Percentiles rank a stretch among this genome's conserved stretches.
These are phyloP conservation scores for Chlorodrepanis virens DNA, from an alignment of 2,113 vertebrate genomes.

Conservation along the genomic window DNA sequence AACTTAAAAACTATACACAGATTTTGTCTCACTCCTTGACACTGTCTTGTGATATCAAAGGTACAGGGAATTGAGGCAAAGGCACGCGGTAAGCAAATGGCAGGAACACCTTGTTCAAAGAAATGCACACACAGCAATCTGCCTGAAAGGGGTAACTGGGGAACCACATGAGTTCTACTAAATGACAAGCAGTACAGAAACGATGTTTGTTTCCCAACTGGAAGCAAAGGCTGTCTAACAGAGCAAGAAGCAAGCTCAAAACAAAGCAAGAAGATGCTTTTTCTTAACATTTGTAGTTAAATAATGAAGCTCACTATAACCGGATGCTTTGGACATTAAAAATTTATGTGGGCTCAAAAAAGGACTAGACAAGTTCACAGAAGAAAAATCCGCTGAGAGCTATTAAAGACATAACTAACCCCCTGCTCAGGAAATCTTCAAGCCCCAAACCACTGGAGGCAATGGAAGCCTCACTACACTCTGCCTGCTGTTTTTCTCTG, in stretches of 20 bases:
- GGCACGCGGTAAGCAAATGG: neutral
- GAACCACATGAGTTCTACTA: neutral
- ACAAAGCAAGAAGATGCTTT: neutral
- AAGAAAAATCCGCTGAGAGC: neutral
- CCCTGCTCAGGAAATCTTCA: neutral
- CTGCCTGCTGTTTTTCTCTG: neutral
- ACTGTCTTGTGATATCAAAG: neutral
- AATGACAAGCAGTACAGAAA: neutral
- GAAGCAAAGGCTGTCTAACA: neutral
- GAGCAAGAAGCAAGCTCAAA: neutral
- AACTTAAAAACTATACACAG: neutral
- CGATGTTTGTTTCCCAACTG: neutral
- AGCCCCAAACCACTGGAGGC: neutral
- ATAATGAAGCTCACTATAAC: neutral
- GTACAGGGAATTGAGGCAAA: neutral
- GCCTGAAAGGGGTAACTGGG: neutral
- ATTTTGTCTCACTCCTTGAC: neutral
- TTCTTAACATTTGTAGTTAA: neutral
- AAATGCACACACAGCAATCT: neutral
- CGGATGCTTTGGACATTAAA: neutral
- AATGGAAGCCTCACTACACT: neutral
- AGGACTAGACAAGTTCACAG: neutral
- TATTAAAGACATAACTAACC: slow-evolving; percentile 3
- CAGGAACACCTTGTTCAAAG: neutral
- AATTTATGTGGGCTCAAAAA: neutral